phyloP scores from a whole-genome alignment of 2,888 invertebrate genomes.

The Liopterus haemorrhoidalis region DNA sequence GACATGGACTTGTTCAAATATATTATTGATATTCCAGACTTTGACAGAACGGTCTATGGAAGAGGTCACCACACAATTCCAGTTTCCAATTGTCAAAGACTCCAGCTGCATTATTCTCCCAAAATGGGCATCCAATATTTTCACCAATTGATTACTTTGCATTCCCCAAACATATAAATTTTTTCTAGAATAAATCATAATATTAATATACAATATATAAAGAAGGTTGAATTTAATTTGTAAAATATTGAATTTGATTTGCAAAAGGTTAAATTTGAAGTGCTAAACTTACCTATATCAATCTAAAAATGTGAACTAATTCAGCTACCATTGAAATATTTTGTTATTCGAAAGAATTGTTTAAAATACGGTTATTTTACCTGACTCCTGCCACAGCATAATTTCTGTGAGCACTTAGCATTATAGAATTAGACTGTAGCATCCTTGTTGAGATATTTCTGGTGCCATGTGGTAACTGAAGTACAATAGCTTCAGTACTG shows the following conservation, averaged over 20 bases:
- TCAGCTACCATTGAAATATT: neutral
- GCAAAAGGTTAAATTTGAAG: no score
- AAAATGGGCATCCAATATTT: slow-evolving; percentile 93
- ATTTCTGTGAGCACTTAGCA: slow-evolving; percentile 82
- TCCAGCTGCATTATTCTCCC: slow-evolving; percentile 90
- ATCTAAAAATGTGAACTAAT: slow-evolving; percentile 1
- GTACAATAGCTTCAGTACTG: slow-evolving; percentile 55
- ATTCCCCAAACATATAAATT: slow-evolving; percentile 93
- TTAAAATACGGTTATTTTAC: slow-evolving; percentile 42
- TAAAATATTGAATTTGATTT: no score
- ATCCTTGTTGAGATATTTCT: slow-evolving; percentile 90
- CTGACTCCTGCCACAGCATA: slow-evolving; percentile 94
- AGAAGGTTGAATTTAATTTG: neutral
- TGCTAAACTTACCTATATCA: neutral
- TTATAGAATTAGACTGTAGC: slow-evolving; percentile 84
- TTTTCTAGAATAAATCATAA: slow-evolving; percentile 49
- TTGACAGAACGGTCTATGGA: slow-evolving; percentile 97
- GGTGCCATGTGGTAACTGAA: slow-evolving; percentile 77
- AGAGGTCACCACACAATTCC: slow-evolving; percentile 93
- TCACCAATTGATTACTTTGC: slow-evolving; percentile 72
- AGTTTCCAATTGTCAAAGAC: slow-evolving; percentile 77
- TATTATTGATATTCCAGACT: slow-evolving; percentile 99
- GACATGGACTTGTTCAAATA: slow-evolving; percentile 94
- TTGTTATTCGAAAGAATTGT: no score
- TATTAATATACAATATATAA: slow-evolving; percentile 11